Base-by-base conservation (phyloP, 2,113 vertebrate genomes). In the Mesocricetus auratus region DNA sequence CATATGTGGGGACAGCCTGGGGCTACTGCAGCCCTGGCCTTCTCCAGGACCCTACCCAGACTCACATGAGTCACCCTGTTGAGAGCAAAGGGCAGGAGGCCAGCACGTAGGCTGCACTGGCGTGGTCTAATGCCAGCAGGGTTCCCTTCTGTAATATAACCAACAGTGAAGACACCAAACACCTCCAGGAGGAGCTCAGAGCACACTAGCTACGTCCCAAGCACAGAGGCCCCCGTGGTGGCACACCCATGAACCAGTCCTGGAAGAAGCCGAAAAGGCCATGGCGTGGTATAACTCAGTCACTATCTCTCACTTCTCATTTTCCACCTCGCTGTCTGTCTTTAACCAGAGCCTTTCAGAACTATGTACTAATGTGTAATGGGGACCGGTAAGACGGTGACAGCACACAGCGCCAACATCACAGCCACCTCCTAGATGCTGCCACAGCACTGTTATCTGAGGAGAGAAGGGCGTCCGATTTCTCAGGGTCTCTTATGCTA, bases 71-170 rank as follows among this genome's bases (percentile, higher is more conserved):
- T 39, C 21, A 39, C n/a, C 81, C 29, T 36, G 2, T 47, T 56
- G 87, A 86, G 60, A 89, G 60, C 64, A 16, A 31, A 79, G 33
- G 22, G 68, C 3, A 4, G 64, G 56, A 82, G 66, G 47, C 0
- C 0, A 58, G 64, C 50, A 4, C 2, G 2, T 31, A 33, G 10
- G 42, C 31, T 31, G 21, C 64, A 29, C 50, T 16, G 13, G 62
- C 4, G 29, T 22, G 1, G 45, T 2, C 50, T 75, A 15, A 0
- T 5, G 29, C 16, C 33, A 0, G 0, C 21, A n/a, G 13, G n/a
- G 10, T 68, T 53, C 29, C 42, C 42, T 68, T 79, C 36, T 7
- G 29, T 68, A 45, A 17, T 53, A 74, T 36, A 62, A 42, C 17
- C 69, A 82, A 29, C 75, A 64, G 77, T 21, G 12, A 89, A 42